Evolutionary conservation across 1,140 invertebrate genomes (phyloP).

Genomic region (Parapsyche elsis): DNA sequence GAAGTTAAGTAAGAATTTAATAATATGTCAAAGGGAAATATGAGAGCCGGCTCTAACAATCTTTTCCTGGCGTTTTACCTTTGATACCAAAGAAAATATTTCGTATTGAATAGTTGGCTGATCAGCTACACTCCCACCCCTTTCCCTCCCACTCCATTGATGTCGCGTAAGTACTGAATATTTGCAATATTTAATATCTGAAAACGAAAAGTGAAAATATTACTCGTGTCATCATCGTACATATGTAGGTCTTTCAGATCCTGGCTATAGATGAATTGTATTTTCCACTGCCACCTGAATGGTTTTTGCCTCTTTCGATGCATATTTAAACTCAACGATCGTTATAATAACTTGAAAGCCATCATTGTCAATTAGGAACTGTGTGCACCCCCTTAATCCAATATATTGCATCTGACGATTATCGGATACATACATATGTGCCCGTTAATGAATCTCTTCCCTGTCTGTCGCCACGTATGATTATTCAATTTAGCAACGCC

Average conservation of each 20-base stretch:
- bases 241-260: too few relatives aligned
- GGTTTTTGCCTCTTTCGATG: too few relatives aligned
- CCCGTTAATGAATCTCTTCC: slow-evolving; percentile 24
- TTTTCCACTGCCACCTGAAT: too few relatives aligned
- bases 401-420: not conserved
- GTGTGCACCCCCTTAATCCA: not conserved
- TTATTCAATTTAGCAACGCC: slow-evolving; percentile 17
- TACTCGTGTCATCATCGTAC: too few relatives aligned
- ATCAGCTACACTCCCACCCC: not conserved
- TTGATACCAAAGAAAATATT: slow-evolving; percentile 53
- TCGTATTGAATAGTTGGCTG: slow-evolving; percentile 50
- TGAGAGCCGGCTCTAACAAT: slow-evolving; percentile 52
- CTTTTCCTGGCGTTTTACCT: slow-evolving; percentile 53
- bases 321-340: not conserved
- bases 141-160: not conserved
- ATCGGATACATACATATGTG: not conserved
- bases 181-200: too few relatives aligned
- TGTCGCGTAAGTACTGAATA: not conserved
- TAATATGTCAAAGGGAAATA: slow-evolving; percentile 56
- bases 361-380: not conserved
- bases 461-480: slow-evolving; percentile 22
- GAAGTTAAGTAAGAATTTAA: slow-evolving; percentile 55
- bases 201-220: too few relatives aligned
- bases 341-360: not conserved
- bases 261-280: too few relatives aligned